Percentiles rank a stretch among this genome's conserved stretches.
Evolutionary conservation across 2,113 vertebrate species (phyloP).

Genomic region (Dasyurus viverrinus): DNA sequence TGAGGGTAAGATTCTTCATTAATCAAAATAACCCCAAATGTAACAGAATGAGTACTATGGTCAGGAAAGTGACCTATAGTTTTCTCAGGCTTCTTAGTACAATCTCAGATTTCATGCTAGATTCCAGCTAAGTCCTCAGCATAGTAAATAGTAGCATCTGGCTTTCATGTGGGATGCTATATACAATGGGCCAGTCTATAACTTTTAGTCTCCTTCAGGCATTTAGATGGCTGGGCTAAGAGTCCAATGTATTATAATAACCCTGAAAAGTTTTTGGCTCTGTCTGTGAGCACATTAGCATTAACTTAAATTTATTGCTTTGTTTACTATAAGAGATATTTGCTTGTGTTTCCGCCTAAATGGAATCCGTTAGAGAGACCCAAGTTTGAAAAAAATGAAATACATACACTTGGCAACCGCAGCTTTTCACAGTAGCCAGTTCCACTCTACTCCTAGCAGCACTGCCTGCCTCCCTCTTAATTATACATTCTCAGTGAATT

Average conservation of each 20-base stretch:
- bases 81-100: conserved; percentile 2
- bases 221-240: conserved; percentile 79
- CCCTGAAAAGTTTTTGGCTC: conserved; percentile 82
- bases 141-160: conserved; percentile 71
- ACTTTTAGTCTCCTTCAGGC: conserved; percentile 81
- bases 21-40: conserved; percentile 37
- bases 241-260: conserved; percentile 81
- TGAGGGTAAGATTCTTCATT: neutral
- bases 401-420: neutral
- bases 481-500: conserved; percentile 20
- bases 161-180: conserved; percentile 72
- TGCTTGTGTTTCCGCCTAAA: conserved; percentile 65
- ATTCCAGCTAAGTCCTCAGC: conserved; percentile 68
- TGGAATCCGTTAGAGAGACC: conserved; percentile 49
- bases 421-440: neutral
- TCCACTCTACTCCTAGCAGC: neutral
- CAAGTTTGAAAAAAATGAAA: conserved; percentile 40
- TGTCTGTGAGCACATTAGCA: conserved; percentile 81
- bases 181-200: conserved; percentile 78
- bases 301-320: conserved; percentile 82
- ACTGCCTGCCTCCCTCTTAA: conserved; percentile 33
- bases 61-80: conserved; percentile 36
- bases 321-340: conserved; percentile 80
- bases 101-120: conserved; percentile 53
- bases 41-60: neutral